phyloP scores from a whole-genome alignment of 1,140 invertebrate species.

The Tetramorium simillimum region DNA sequence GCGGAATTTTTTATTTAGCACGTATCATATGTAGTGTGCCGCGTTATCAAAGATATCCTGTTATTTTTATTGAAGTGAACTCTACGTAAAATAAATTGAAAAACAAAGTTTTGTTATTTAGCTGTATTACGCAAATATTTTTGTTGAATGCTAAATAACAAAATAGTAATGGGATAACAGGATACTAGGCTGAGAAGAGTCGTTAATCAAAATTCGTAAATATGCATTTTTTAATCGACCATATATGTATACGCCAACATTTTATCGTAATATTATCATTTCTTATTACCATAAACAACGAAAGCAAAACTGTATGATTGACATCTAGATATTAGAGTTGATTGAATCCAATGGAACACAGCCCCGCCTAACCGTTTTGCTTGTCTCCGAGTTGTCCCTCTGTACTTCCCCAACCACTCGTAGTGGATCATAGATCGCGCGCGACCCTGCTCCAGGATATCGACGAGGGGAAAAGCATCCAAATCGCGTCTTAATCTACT shows the following conservation, averaged over 20 bases:
- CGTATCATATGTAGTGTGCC: not conserved
- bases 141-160: not conserved
- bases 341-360: not conserved
- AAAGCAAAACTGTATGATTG: not conserved
- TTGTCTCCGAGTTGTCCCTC: not conserved
- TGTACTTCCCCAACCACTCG: not conserved
- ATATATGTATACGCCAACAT: not conserved
- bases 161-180: not conserved
- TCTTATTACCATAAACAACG: not conserved
- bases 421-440: conserved; percentile 2
- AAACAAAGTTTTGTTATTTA: conserved; percentile 11
- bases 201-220: conserved; percentile 4
- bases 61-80: conserved; percentile 19
- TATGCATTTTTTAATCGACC: not conserved
- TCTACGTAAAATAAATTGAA: not conserved
- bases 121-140: conserved; percentile 1
- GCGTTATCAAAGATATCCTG: not conserved
- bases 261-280: not conserved
- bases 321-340: not conserved
- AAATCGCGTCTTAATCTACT: conserved; percentile 82
- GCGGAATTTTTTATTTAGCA: not conserved
- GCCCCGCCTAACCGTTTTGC: not conserved
- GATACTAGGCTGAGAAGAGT: not conserved
- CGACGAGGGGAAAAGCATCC: conserved; percentile 58
- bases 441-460: conserved; percentile 39